A percentile compares a stretch with the other conserved stretches of the same genome.
These are phyloP conservation scores for Brachypodius melanocephalos DNA, from an alignment of 2,113 vertebrate species.

Conservation along the genomic window DNA sequence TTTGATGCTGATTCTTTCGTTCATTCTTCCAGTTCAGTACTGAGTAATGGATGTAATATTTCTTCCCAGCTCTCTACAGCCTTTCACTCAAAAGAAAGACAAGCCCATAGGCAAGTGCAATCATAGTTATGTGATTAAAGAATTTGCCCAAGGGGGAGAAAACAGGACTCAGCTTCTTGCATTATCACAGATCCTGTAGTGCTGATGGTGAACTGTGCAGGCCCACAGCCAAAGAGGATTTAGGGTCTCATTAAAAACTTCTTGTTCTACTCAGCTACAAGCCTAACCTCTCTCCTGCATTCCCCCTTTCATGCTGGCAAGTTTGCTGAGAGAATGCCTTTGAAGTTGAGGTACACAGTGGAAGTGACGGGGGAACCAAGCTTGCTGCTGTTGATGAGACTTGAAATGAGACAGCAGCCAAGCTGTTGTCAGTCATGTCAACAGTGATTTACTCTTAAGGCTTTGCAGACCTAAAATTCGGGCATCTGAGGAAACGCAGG, in stretches of 20 bases:
- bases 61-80: not conserved
- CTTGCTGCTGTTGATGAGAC: not conserved
- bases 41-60: not conserved
- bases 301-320: not conserved
- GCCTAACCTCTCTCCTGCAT: not conserved
- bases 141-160: not conserved
- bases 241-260: not conserved
- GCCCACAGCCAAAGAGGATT: not conserved
- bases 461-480: constrained; percentile 25
- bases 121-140: not conserved
- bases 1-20: not conserved
- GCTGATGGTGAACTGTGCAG: not conserved
- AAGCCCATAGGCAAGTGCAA: not conserved
- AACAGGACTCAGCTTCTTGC: not conserved
- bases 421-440: constrained; percentile 35
- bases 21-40: not conserved
- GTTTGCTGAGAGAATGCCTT: not conserved
- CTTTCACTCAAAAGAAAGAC: not conserved
- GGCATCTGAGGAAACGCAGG: not conserved
- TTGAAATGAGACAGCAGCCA: constrained; percentile 6
- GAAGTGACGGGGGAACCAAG: not conserved
- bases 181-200: not conserved
- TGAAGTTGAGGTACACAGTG: not conserved
- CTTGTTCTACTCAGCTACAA: not conserved
- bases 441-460: constrained; percentile 33